A percentile compares a stretch with the other conserved stretches of the same genome.
Evolutionary conservation across 2,797 vertebrate genomes (phyloP).

Genomic region (Coregonus ussuriensis): DNA sequence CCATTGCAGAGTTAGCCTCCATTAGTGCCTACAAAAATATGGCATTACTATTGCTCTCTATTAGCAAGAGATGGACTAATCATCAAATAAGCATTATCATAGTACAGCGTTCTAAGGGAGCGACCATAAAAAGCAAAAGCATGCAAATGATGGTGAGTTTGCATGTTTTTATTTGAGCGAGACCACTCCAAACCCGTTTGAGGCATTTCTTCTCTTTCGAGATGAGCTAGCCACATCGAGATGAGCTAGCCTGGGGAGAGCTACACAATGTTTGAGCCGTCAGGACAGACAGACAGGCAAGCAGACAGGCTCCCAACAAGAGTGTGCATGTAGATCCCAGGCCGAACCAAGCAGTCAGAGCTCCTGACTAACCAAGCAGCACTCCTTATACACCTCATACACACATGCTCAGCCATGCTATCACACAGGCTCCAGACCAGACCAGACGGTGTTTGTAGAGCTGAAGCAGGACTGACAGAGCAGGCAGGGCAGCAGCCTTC

Average conservation of each 20-base stretch:
- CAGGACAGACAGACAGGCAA: background rate
- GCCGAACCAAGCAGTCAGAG: conserved; percentile 45
- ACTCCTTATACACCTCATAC: conserved; percentile 27
- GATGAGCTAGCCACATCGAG: conserved; percentile 30
- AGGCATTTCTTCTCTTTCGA: conserved; percentile 15
- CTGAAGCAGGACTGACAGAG: conserved; percentile 49
- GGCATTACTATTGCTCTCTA: too few relatives aligned
- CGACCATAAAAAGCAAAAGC: background rate
- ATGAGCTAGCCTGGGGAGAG: conserved; percentile 19
- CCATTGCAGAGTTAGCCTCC: too few relatives aligned
- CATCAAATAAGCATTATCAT: background rate
- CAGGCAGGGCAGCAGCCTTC: conserved; percentile 58
- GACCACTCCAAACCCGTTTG: conserved; percentile 4
- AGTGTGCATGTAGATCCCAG: conserved; percentile 24
- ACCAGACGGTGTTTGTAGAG: conserved; percentile 30
- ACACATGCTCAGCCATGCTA: conserved; percentile 49
- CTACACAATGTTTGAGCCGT: background rate
- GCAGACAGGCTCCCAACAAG: conserved; percentile 30
- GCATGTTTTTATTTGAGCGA: conserved; percentile 25
- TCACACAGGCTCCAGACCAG: conserved; percentile 24
- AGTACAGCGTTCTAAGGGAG: background rate
- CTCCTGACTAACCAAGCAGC: conserved; percentile 57
- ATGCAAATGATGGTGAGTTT: background rate
- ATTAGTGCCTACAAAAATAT: too few relatives aligned
- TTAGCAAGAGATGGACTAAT: background rate